Evolutionary conservation across 2,113 vertebrate genomes (phyloP), one percentile per base, ranked within the genome.

Genomic region (Heloderma charlesbogerti): DNA sequence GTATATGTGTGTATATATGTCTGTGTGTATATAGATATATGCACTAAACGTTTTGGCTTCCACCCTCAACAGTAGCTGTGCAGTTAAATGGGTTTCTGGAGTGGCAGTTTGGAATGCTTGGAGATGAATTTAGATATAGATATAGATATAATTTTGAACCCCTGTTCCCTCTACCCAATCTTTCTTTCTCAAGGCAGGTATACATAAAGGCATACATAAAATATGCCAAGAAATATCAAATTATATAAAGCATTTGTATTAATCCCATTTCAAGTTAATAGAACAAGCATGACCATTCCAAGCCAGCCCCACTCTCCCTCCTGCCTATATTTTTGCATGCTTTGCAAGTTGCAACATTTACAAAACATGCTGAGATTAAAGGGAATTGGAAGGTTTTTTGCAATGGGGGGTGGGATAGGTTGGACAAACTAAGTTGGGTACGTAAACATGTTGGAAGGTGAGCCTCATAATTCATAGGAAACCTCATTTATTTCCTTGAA

Each of bases 401-500:
- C 29, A 54, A 20, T 54, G 16, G 37, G 34, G 31, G n/a, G 31
- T 45, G 66, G 12, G 25, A 89, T 31, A 66, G 40, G 27, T 1
- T 69, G 27, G 63, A 75, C 40, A 84, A 37, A 82, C 34, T 9
- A 6, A 29, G 3, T 48, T 77, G 22, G 31, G 43, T 71, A 20
- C 66, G 43, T 51, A 37, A n/a, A 66, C 51, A 63, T 54, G 18
- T 43, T 78, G 40, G 87, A 67, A 54, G 15, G 67, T 16, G 51
- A n/a, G 43, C 13, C 83, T 89, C 37, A 78, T 51, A 80, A 80
- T 81, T 81, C 45, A 80, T 48, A 51, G 63, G 43, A 67, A 67
- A 48, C 71, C 67, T 85, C 37, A 90, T 40, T 79, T 60, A 75
- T 90, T 90, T 83, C 57, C 71, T 66, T 78, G 45, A 80, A 86